Base-by-base conservation (phyloP, 2,888 invertebrate species). In the Periphyllus acericola region DNA sequence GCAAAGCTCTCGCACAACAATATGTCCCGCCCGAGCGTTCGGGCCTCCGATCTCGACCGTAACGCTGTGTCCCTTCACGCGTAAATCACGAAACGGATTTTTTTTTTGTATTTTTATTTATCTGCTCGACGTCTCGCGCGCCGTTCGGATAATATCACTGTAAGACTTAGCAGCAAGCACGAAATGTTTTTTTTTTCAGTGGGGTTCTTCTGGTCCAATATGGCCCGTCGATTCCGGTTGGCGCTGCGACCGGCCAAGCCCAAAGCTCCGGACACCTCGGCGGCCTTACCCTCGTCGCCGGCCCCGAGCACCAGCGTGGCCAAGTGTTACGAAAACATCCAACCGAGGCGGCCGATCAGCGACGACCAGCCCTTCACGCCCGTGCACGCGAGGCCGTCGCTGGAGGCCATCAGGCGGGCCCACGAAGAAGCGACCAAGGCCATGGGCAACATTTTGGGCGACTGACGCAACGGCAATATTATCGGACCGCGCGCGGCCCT, bases 191-290 rank as follows among this genome's bases (percentile, higher is more conserved):
- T 4, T 17, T 52, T 25, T 60, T 17, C 17, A 4, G 29, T 36
- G 74, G 87, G 87, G 60, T 87, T 81, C 60, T 87, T 87, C 74
- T 87, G 87, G 87, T 40, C 80, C 2, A 81, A 87, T 60, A 40
- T 87, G 74, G 87, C 87, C 3, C 87, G 87, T 19, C 87, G 87
- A 5, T 79, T 87, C 40, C 80, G 87, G 17, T 32, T 46, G n/a
- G 87, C 81, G 1, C 40, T 87, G 34, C 74, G 80, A 4, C 74
- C 87, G 11, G 25, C 74, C 25, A 87, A 74, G 11, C 40, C 60
- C 17, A 72, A 55, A n/a, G 21, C 3, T 8, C n/a, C 6, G 17
- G 32, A 81, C 17, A 40, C n/a, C n/a, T n/a, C n/a, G n/a, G 19
- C 25, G 32, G 25, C 3, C 32, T 32, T 4, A n/a, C n/a, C n/a